A percentile compares a stretch with the other conserved stretches of the same genome.
phyloP scores from a whole-genome alignment of 2,888 invertebrate genomes.

The Pristionchus mayeri region DNA sequence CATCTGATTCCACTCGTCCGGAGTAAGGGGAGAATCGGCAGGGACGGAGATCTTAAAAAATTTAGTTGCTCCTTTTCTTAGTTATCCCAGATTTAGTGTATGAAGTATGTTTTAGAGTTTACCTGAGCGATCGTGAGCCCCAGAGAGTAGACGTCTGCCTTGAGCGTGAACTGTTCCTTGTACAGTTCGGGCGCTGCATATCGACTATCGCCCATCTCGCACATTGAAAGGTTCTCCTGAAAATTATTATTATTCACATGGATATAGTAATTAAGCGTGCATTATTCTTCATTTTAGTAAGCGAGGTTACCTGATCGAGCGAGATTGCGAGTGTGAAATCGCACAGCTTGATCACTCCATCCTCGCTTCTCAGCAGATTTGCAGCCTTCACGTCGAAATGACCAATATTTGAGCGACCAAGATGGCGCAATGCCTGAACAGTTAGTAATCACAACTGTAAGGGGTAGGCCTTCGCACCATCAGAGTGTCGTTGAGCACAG shows the following conservation, averaged over 20 bases:
- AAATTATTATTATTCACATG: too few relatives aligned
- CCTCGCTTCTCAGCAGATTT: background rate
- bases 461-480: too few relatives aligned
- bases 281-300: too few relatives aligned
- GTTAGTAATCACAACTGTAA: too few relatives aligned
- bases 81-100: too few relatives aligned
- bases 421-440: background rate
- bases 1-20: too few relatives aligned
- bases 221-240: background rate
- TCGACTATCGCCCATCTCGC: background rate
- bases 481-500: too few relatives aligned
- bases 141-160: slow-evolving; percentile 9
- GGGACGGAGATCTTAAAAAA: too few relatives aligned
- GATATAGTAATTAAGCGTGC: too few relatives aligned
- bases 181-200: background rate
- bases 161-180: background rate
- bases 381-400: slow-evolving; percentile 15
- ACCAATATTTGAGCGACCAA: background rate
- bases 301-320: slow-evolving; percentile 27
- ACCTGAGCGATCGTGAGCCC: background rate
- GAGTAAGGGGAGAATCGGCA: too few relatives aligned
- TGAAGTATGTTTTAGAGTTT: too few relatives aligned
- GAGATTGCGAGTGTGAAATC: background rate
- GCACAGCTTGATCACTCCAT: background rate
- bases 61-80: too few relatives aligned